A percentile compares a stretch with the other conserved stretches of the same genome.
Evolutionary conservation across 2,888 invertebrate genomes (phyloP).

Genomic region (Dione juno): DNA sequence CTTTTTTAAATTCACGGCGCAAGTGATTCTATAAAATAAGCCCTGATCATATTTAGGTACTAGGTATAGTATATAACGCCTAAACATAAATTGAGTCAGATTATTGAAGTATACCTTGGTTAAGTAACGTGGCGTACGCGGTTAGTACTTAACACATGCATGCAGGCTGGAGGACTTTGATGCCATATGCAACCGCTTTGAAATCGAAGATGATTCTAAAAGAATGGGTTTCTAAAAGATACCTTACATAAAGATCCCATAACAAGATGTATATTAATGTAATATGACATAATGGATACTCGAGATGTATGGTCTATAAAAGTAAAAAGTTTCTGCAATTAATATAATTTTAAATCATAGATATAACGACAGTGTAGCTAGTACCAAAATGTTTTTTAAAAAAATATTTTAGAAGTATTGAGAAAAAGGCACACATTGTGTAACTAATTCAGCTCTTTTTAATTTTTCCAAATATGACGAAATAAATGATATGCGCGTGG

Average conservation of each 20-base stretch:
- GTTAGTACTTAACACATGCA: neutral
- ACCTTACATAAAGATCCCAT: neutral
- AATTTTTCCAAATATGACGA: neutral
- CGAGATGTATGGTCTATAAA: too few species aligned
- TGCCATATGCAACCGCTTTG: too few species aligned
- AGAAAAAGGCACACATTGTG: too few species aligned
- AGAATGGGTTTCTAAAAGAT: neutral
- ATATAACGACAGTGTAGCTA: neutral
- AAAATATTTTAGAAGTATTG: too few species aligned
- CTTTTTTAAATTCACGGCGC: too few species aligned
- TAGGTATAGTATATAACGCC: neutral
- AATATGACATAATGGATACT: too few species aligned
- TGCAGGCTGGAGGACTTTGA: neutral
- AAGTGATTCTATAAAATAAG: too few species aligned
- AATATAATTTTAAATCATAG: neutral
- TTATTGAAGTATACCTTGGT: neutral
- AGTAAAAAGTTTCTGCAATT: too few species aligned
- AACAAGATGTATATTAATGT: too few species aligned
- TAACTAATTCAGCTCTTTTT: too few species aligned
- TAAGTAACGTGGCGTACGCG: neutral
- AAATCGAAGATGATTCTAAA: too few species aligned
- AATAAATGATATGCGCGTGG: slow-evolving; percentile 17
- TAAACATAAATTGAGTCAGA: neutral
- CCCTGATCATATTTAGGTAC: neutral
- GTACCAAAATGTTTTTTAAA: too few species aligned